These are phyloP conservation scores for Philopotamus ludificatus DNA, from an alignment of 1,140 invertebrate genomes.

Conservation along the genomic window DNA sequence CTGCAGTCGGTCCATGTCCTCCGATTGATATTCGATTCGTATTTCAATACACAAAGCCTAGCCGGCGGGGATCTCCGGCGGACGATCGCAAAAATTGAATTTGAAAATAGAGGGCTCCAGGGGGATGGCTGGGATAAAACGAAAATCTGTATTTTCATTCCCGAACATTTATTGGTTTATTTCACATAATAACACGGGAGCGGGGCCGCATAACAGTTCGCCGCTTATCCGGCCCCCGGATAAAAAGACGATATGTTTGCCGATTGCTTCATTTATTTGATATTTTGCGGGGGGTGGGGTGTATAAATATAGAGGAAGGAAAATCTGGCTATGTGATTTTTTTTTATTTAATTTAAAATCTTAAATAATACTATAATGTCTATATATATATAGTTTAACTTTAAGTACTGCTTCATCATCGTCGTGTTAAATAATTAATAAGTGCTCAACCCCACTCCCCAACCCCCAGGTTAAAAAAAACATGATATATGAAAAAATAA, in stretches of 20 bases:
- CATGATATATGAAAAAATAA: too few relatives aligned
- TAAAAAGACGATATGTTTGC: conserved; percentile 15
- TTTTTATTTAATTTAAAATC: too few relatives aligned
- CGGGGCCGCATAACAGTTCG: conserved; percentile 31
- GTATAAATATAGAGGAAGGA: too few relatives aligned
- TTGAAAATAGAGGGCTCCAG: conserved; percentile 39
- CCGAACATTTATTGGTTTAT: conserved; percentile 39
- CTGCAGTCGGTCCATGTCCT: conserved; percentile 1
- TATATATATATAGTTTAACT: too few relatives aligned
- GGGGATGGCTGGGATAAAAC: conserved; percentile 39
- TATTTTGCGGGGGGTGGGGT: too few relatives aligned
- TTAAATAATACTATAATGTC: too few relatives aligned
- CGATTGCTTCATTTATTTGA: conserved; percentile 29
- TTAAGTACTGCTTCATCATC: too few relatives aligned
- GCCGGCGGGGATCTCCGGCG: conserved; percentile 36
- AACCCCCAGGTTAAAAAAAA: too few relatives aligned
- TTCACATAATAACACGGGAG: conserved; percentile 38
- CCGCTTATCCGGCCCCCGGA: not conserved
- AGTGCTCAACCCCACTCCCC: too few relatives aligned
- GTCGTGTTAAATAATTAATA: too few relatives aligned
- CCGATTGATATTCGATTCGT: conserved; percentile 43
- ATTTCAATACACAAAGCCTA: conserved; percentile 41
- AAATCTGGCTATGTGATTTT: too few relatives aligned
- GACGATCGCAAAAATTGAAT: conserved; percentile 42
- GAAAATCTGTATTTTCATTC: conserved; percentile 37